These are phyloP conservation scores for Gari tellinella DNA, from an alignment of 2,888 invertebrate genomes.

Conservation along the genomic window DNA sequence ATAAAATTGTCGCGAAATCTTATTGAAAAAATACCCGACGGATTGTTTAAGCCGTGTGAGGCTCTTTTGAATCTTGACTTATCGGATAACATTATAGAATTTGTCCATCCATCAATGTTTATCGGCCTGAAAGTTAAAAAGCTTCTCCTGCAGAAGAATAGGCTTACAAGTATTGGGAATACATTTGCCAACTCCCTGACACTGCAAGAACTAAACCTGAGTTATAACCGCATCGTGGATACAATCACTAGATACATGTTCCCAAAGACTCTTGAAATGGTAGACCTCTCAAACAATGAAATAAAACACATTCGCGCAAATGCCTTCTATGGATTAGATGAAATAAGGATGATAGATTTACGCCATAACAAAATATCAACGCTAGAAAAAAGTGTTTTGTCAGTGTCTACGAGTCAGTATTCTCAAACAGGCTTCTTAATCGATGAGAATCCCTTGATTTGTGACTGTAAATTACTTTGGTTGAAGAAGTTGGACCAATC, in stretches of 20 bases:
- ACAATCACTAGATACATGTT: constrained; percentile 62
- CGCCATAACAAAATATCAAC: constrained; percentile 64
- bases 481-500: constrained; percentile 57
- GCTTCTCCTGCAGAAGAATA: constrained; percentile 62
- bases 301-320: constrained; percentile 62
- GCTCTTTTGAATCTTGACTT: constrained; percentile 60
- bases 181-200: constrained; percentile 51
- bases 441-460: constrained; percentile 66
- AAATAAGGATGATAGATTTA: constrained; percentile 64
- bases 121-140: constrained; percentile 38
- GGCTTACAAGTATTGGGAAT: constrained; percentile 51
- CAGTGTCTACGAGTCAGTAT: constrained; percentile 47
- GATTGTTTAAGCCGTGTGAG: constrained; percentile 59
- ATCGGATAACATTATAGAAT: constrained; percentile 58
- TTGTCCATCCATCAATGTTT: constrained; percentile 61
- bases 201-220: constrained; percentile 60
- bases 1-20: constrained; percentile 58
- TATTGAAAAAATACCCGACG: constrained; percentile 48
- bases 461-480: constrained; percentile 75
- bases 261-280: constrained; percentile 62
- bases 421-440: constrained; percentile 63
- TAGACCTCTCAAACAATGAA: constrained; percentile 66
- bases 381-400: constrained; percentile 37
- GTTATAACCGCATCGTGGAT: constrained; percentile 56
- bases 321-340: constrained; percentile 66